These are phyloP conservation scores for Sisor rabdophorus DNA, from an alignment of 2,113 vertebrate species.

Conservation along the genomic window DNA sequence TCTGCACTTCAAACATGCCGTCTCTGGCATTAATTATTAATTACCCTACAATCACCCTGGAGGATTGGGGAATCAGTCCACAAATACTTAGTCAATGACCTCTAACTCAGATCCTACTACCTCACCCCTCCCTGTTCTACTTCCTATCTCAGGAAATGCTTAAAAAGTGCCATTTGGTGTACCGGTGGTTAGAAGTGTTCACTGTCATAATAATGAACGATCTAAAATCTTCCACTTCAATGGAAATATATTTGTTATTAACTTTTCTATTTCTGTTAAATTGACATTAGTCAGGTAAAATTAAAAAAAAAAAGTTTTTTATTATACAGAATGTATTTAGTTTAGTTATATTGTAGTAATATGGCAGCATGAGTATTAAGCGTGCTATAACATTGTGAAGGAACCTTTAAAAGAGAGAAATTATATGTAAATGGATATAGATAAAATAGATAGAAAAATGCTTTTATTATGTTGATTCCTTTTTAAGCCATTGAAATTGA, in stretches of 20 bases:
- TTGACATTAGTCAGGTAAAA: too few species aligned
- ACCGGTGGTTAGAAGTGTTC: background rate
- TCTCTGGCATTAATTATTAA: constrained; percentile 99
- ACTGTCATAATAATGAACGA: background rate
- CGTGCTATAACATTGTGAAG: too few species aligned
- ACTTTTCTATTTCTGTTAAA: too few species aligned
- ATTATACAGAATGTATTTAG: too few species aligned
- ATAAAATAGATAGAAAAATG: too few species aligned
- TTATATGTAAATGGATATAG: too few species aligned
- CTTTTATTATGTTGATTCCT: background rate
- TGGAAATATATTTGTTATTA: background rate
- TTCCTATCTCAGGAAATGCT: constrained; percentile 67
- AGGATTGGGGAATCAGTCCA: constrained; percentile 89
- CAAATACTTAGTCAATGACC: constrained; percentile 86
- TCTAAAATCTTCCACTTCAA: background rate
- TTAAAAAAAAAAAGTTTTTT: too few species aligned
- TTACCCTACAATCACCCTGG: constrained; percentile 97
- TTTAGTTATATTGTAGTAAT: too few species aligned
- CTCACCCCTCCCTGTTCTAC: constrained; percentile 8
- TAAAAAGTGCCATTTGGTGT: constrained; percentile 56
- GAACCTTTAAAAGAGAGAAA: too few species aligned
- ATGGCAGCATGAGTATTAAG: too few species aligned
- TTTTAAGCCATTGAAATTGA: background rate
- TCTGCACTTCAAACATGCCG: constrained; percentile 99
- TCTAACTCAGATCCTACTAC: constrained; percentile 69